Evolutionary conservation across 2,888 invertebrate species (phyloP).

Genomic region (Rotaria sp.): DNA sequence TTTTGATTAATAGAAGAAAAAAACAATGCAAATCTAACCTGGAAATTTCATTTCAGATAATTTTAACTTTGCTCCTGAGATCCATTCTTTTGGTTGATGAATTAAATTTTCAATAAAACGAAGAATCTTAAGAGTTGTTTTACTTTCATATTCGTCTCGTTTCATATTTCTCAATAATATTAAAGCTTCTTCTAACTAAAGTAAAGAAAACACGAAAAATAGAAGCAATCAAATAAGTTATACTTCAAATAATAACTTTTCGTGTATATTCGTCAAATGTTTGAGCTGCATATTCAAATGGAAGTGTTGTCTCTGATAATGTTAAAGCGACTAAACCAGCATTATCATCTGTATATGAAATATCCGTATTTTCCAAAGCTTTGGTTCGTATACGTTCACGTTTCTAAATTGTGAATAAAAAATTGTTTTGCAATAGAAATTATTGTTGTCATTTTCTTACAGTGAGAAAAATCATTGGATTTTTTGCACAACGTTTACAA

Average conservation of each 20-base stretch:
- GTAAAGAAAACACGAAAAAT: too few relatives aligned
- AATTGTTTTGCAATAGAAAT: neutral
- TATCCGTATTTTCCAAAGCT: neutral
- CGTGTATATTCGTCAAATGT: conserved; percentile 1
- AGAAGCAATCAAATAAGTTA: neutral
- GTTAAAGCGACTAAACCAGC: neutral
- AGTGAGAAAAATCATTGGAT: neutral
- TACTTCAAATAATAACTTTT: neutral
- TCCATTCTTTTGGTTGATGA: conserved; percentile 28
- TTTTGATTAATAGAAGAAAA: neutral
- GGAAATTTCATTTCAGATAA: neutral
- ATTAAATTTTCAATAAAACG: conserved; percentile 21
- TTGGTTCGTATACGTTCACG: neutral
- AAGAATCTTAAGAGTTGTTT: neutral
- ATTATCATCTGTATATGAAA: neutral
- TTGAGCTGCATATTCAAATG: neutral
- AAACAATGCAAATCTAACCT: neutral
- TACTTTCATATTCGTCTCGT: conserved; percentile 18
- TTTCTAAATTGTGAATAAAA: neutral
- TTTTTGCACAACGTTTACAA: neutral
- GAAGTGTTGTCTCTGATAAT: neutral
- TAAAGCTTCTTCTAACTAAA: neutral
- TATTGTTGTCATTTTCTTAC: neutral
- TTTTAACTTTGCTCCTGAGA: conserved; percentile 7
- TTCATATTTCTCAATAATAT: neutral